These are phyloP conservation scores for Onychomys leucogaster DNA, from an alignment of 2,797 vertebrate species.

Conservation along the genomic window DNA sequence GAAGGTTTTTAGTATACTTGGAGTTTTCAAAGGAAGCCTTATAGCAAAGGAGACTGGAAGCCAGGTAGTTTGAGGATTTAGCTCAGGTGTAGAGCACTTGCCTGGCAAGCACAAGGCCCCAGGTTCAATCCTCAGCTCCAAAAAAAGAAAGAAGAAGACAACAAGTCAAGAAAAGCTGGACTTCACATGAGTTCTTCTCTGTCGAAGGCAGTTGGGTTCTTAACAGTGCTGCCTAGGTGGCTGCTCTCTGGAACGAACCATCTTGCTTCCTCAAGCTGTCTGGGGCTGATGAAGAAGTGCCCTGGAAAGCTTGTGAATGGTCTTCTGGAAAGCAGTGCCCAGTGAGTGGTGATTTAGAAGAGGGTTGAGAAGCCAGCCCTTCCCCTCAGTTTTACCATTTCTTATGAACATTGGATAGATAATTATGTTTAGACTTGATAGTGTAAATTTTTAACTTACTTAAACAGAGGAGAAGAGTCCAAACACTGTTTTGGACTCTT, in stretches of 20 bases:
- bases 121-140: no score
- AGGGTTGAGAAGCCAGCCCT: not conserved
- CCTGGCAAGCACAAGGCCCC: no score
- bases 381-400: not conserved
- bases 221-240: not conserved
- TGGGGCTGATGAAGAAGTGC: not conserved
- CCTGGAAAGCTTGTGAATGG: not conserved
- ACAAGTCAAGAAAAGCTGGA: not conserved
- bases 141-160: no score
- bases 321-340: not conserved
- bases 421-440: constrained; percentile 24
- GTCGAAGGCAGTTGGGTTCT: not conserved
- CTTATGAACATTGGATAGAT: not conserved
- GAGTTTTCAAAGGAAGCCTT: not conserved
- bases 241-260: not conserved
- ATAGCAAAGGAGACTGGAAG: not conserved
- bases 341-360: not conserved
- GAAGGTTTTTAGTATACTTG: not conserved
- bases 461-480: not conserved
- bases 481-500: not conserved
- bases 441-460: not conserved
- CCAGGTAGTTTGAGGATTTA: no score
- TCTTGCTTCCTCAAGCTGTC: not conserved
- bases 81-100: no score
- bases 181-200: no score